Evolutionary conservation across 1,140 invertebrate genomes (phyloP), one percentile per base, ranked within the genome.

Genomic region (Drosophila orena): DNA sequence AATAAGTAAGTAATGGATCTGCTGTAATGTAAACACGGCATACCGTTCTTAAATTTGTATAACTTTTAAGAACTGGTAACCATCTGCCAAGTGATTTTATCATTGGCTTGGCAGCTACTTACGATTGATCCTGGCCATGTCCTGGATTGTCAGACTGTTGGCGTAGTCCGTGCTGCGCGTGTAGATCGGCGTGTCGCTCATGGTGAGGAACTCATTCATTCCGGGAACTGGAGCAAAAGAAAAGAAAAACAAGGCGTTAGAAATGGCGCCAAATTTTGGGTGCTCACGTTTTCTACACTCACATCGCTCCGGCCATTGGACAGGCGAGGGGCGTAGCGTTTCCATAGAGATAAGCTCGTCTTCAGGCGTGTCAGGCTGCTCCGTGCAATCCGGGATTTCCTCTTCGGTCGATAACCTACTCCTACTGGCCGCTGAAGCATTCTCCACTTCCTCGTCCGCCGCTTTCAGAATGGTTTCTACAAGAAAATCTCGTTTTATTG

Each of bases 231-330:
- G 6, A 62, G 8, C 4, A 6, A 27, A 4, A 14, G 35, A 40
- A 38, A 20, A 3, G 12, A 46, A 35, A 30, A n/a, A 49, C n/a
- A 40, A 40, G 4, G 10, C 49, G 34, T 57, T 49, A 65, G 46
- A 75, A 22, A 66, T 57, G 53, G 46, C 24, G 46, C 24, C 20
- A 47, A 58, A 0, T 38, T 14, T 2, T 22, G 30, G 15, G 10
- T 17, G 8, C 20, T 11, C 40, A 30, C 37, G 35, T 65, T 52
- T 44, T 64, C 15, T 20, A n/a, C 62, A 93, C 94, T 95, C 94
- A 98, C 97, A 97, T 94, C 97, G 96, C 93, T 98, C 97, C 44
- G 98, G 97, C 97, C 97, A 99, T 83, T 98, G 92, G 88, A 98
- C 97, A 14, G 97, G 98, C 2, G 97, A 98, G 10, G 96, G 95